These are phyloP conservation scores for Caenorhabditis sp. DNA, from an alignment of 2,888 invertebrate genomes.

Conservation along the genomic window DNA sequence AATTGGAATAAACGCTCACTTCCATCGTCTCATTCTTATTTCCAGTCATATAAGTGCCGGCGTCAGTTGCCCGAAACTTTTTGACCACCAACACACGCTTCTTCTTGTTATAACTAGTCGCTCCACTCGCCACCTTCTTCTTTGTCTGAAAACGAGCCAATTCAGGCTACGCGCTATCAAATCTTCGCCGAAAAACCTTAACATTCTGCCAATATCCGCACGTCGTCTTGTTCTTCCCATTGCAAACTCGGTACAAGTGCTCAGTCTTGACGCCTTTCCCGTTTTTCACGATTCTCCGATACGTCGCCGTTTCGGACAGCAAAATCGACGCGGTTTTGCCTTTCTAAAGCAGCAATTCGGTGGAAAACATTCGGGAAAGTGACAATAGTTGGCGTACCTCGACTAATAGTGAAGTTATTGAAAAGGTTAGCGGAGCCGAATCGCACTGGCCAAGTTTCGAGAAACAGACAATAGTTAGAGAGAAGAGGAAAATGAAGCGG, in stretches of 20 bases:
- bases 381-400: no score
- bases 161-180: not conserved
- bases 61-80: not conserved
- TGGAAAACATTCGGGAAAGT: no score
- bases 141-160: not conserved
- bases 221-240: constrained; percentile 2
- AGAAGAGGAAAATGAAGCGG: no score
- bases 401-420: no score
- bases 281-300: not conserved
- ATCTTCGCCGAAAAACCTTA: not conserved
- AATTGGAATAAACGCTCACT: no score
- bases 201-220: constrained; percentile 2
- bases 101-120: not conserved
- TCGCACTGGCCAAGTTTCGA: no score
- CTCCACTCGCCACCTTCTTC: not conserved
- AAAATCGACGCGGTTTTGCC: not conserved
- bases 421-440: no score
- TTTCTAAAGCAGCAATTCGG: no score
- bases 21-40: no score
- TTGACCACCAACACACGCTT: not conserved
- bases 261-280: not conserved
- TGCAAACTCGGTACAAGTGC: not conserved
- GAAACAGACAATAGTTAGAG: no score
- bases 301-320: not conserved
- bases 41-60: not conserved